Percentiles rank a stretch among this genome's conserved stretches.
Conservation (phyloP, 1,140 invertebrate genomes). For the Euglossa dilemma region DNA sequence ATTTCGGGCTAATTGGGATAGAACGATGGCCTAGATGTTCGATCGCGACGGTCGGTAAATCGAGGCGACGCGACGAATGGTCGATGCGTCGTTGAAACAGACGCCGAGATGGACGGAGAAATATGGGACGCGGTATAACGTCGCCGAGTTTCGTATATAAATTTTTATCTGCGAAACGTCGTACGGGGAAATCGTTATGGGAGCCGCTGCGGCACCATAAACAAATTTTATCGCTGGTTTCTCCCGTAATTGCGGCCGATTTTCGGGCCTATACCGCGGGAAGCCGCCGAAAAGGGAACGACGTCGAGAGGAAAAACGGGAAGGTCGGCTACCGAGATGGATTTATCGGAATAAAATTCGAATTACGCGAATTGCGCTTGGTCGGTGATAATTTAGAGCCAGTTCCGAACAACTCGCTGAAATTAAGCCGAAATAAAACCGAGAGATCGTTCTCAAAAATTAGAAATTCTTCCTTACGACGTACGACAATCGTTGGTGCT, state of each 20-base stretch:
- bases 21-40: too few species aligned
- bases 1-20: too few species aligned
- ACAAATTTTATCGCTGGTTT: constrained; percentile 30
- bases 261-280: not conserved
- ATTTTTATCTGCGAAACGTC: constrained; percentile 1
- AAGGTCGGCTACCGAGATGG: not conserved
- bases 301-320: not conserved
- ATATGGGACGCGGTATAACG: not conserved
- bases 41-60: not conserved
- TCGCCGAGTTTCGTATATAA: constrained; percentile 4
- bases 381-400: too few species aligned
- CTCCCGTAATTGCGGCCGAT: constrained; percentile 1
- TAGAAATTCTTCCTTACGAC: too few species aligned
- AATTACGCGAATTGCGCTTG: not conserved
- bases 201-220: not conserved
- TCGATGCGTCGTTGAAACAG: not conserved
- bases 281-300: constrained; percentile 1
- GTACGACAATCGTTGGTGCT: too few species aligned
- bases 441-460: too few species aligned
- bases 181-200: constrained; percentile 6
- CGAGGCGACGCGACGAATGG: not conserved
- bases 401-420: not conserved
- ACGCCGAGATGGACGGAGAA: not conserved
- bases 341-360: too few species aligned
- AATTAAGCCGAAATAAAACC: not conserved